phyloP scores from a whole-genome alignment of 1,140 invertebrate species.

The Phortica variegata region DNA sequence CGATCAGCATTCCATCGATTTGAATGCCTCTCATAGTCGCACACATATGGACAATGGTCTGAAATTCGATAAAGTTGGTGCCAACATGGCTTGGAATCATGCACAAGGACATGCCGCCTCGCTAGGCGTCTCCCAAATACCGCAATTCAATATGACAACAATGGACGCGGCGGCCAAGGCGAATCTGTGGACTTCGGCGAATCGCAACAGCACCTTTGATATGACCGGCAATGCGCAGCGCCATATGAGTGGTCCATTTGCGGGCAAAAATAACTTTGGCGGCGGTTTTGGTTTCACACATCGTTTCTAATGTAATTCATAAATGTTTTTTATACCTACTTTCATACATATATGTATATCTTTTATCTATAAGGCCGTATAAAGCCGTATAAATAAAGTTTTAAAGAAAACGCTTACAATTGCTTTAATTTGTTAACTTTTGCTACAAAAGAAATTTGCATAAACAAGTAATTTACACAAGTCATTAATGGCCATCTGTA shows the following conservation, averaged over 20 bases:
- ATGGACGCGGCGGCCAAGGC: conserved; percentile 25
- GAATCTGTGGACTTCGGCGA: conserved; percentile 34
- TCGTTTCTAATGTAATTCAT: conserved; percentile 35
- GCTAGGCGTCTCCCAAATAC: conserved; percentile 26
- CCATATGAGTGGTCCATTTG: conserved; percentile 31
- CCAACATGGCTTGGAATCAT: conserved; percentile 22
- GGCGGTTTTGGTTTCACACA: conserved; percentile 24
- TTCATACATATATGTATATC: too few species aligned
- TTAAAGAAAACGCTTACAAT: too few species aligned
- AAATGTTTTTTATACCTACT: too few species aligned
- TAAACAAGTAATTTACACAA: too few species aligned
- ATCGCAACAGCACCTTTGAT: conserved; percentile 30
- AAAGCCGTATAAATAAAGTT: too few species aligned
- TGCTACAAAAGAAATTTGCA: too few species aligned
- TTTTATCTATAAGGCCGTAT: too few species aligned
- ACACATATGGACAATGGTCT: conserved; percentile 9
- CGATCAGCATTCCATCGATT: conserved; percentile 11
- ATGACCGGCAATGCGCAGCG: conserved; percentile 29
- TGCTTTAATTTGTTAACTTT: too few species aligned
- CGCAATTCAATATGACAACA: conserved; percentile 30
- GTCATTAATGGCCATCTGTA: too few species aligned
- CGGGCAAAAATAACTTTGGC: conserved; percentile 30
- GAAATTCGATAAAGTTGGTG: conserved; percentile 28
- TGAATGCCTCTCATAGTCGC: conserved; percentile 28
- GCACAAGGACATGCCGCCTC: conserved; percentile 25